Percentiles rank a stretch among this genome's conserved stretches.
phyloP scores from a whole-genome alignment of 2,113 vertebrate species.

The Hyla sarda region DNA sequence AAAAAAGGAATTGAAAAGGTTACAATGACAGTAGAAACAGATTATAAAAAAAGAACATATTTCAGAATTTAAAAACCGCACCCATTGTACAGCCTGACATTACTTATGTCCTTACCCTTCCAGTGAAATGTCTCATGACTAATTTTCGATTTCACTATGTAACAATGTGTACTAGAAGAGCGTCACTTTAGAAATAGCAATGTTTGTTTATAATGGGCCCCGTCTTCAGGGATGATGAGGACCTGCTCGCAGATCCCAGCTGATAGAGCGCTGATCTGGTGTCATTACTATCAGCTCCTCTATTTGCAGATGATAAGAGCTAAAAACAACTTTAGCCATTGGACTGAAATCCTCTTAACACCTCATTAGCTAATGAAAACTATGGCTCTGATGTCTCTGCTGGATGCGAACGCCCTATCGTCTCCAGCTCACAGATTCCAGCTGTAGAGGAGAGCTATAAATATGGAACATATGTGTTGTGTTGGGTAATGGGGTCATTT shows the following conservation, averaged over 20 bases:
- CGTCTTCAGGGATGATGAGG: background rate
- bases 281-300: constrained; percentile 11
- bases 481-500: background rate
- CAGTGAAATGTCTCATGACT: background rate
- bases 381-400: background rate
- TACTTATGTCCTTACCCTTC: too few relatives aligned
- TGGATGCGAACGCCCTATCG: background rate
- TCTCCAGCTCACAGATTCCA: background rate
- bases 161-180: background rate
- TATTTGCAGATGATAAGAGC: constrained; percentile 26
- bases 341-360: constrained; percentile 25
- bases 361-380: constrained; percentile 40
- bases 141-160: background rate
- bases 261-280: background rate
- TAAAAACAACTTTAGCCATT: constrained; percentile 29
- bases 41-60: too few relatives aligned
- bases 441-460: constrained; percentile 18
- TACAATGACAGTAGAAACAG: too few relatives aligned
- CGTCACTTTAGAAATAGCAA: background rate
- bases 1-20: too few relatives aligned
- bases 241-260: background rate
- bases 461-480: background rate
- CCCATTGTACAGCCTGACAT: too few relatives aligned
- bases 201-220: background rate
- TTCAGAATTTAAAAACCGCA: too few relatives aligned